Evolutionary conservation across 2,888 invertebrate species (phyloP).

Genomic region (Pemphredon lugubris): DNA sequence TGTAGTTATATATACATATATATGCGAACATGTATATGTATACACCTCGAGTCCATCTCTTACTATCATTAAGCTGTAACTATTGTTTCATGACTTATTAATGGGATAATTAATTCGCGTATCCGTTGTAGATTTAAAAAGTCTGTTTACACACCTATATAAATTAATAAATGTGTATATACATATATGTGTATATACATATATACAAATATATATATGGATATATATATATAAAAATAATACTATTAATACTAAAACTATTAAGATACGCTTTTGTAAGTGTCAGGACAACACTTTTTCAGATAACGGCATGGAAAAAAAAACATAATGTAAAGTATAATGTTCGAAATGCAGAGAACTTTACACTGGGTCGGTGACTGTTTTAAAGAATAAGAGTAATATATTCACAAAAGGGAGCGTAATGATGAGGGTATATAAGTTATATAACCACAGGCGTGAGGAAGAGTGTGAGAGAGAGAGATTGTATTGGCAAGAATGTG

Average conservation of each 20-base stretch:
- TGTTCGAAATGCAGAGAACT: slow-evolving; percentile 44
- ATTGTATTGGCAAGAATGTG: slow-evolving; percentile 30
- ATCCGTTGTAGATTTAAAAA: slow-evolving; percentile 49
- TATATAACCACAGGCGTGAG: slow-evolving; percentile 38
- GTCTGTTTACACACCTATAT: slow-evolving; percentile 32
- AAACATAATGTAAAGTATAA: slow-evolving; percentile 42
- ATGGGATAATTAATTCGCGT: slow-evolving; percentile 34
- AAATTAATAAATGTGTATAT: slow-evolving; percentile 15
- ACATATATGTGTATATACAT: slow-evolving; percentile 18
- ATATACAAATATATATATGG: slow-evolving; percentile 26
- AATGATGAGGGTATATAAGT: slow-evolving; percentile 55
- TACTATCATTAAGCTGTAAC: slow-evolving; percentile 54
- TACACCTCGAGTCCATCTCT: slow-evolving; percentile 28
- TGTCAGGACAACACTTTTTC: slow-evolving; percentile 54
- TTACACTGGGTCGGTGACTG: slow-evolving; percentile 57
- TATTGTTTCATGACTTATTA: slow-evolving; percentile 38
- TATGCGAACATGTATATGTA: slow-evolving; percentile 22
- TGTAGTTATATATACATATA: slow-evolving; percentile 41
- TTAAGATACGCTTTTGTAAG: slow-evolving; percentile 62
- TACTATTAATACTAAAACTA: slow-evolving; percentile 44
- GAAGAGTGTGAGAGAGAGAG: slow-evolving; percentile 37
- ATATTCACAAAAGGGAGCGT: slow-evolving; percentile 57
- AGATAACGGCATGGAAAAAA: slow-evolving; percentile 49
- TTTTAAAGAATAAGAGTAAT: slow-evolving; percentile 67
- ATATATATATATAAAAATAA: slow-evolving; percentile 18